These are phyloP conservation scores for Oreocharis arfaki DNA, from an alignment of 2,113 vertebrate species.

Conservation along the genomic window DNA sequence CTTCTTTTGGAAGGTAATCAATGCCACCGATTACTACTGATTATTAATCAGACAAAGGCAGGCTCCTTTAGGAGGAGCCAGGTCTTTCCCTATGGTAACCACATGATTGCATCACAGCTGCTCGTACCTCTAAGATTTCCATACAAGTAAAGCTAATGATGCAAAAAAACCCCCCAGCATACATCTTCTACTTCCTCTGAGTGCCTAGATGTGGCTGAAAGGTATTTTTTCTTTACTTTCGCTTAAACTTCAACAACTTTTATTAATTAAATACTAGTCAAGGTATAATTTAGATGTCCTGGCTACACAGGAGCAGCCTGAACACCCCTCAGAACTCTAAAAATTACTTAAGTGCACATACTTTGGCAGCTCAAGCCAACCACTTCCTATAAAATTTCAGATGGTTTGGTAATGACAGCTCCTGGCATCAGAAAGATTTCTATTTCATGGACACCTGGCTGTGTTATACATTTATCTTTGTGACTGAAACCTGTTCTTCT, in stretches of 20 bases:
- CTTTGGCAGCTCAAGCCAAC: neutral
- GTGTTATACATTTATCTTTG: neutral
- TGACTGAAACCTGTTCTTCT: neutral
- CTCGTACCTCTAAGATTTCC: neutral
- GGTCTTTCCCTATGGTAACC: neutral
- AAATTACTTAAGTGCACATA: neutral
- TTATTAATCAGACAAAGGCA: neutral
- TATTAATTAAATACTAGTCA: neutral
- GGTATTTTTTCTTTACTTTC: neutral
- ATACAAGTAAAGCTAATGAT: neutral
- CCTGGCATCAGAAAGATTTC: neutral
- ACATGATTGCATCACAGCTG: neutral
- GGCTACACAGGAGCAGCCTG: neutral
- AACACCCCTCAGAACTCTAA: neutral
- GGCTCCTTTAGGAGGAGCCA: neutral
- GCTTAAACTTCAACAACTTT: neutral
- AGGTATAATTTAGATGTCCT: neutral
- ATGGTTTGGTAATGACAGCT: neutral
- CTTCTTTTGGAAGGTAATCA: neutral
- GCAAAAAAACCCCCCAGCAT: fast-evolving
- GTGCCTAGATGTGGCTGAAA: neutral
- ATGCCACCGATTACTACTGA: neutral
- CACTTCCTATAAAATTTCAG: neutral
- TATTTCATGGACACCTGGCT: neutral
- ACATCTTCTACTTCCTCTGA: neutral